These are phyloP conservation scores for Oncorhynchus nerka DNA, from an alignment of 2,113 vertebrate genomes.

Conservation along the genomic window DNA sequence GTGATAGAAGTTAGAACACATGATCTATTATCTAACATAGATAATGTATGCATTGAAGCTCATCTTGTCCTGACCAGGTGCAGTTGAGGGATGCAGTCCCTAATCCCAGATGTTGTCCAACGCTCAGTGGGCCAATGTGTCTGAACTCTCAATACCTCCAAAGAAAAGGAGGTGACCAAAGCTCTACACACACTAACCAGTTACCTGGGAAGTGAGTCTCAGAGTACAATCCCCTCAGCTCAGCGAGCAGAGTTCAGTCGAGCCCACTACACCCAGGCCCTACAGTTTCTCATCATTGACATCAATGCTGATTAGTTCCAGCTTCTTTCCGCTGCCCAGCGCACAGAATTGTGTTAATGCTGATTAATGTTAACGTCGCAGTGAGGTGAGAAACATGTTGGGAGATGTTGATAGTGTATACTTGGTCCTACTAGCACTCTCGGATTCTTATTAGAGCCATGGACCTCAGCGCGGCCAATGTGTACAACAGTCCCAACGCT, in stretches of 20 bases:
- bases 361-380: slow-evolving; percentile 77
- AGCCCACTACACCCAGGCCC: slow-evolving; percentile 71
- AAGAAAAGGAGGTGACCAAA: slow-evolving; percentile 50
- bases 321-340: slow-evolving; percentile 46
- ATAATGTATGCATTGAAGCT: no score
- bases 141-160: slow-evolving; percentile 61
- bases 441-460: no score
- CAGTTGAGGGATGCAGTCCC: slow-evolving; percentile 41
- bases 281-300: slow-evolving; percentile 70
- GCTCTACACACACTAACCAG: slow-evolving; percentile 59
- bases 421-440: no score
- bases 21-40: no score
- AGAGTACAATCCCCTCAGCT: slow-evolving; percentile 1
- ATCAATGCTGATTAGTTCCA: slow-evolving; percentile 73
- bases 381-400: slow-evolving; percentile 59
- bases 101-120: slow-evolving; percentile 45
- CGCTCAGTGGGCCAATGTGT: slow-evolving; percentile 60
- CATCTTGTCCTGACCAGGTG: background rate
- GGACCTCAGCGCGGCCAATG: no score
- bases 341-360: slow-evolving; percentile 70
- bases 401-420: background rate
- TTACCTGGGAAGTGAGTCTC: slow-evolving; percentile 55
- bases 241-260: slow-evolving; percentile 73
- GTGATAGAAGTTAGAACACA: no score
- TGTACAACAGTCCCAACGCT: no score